Base-by-base conservation (phyloP, 2,797 vertebrate genomes). In the Hydrolagus colliei region DNA sequence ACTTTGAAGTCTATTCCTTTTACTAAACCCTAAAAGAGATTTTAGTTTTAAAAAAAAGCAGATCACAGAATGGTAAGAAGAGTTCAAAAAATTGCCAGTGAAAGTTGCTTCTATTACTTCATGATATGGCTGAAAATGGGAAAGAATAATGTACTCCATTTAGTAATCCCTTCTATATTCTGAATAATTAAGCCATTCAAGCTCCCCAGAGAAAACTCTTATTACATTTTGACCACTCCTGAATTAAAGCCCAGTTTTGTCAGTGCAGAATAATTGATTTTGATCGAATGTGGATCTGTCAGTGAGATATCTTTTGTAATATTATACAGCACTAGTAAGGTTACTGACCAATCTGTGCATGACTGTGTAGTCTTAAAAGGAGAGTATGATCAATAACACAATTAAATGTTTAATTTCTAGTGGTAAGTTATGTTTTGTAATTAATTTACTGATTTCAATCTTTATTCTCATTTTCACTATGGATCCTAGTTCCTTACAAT, bases 171-270 rank as follows among this genome's bases (percentile, higher is more conserved):
- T 35, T 84, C 65, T 84, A 84, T 68, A 71, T 71, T 27, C 71
- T 35, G 65, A 84, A 71, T 84, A 84, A 84, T 84, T 27, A 71
- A 84, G 79, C 71, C 79, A 71, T 63, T 84, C 27, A 71, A 35
- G 27, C 35, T 84, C 79, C 79, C 79, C 10, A 71, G 79, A 84
- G 79, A 84, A 84, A 71, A 32, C 79, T 71, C 18, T 27, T 84
- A 84, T 84, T 84, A 84, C 79, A 84, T 84, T 84, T 84, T 18
- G 63, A 84, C 79, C 79, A 84, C 63, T 71, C 61, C 62, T 84
- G 79, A 67, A 84, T 84, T 84, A 84, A 84, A 84, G 71, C 67
- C 65, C 65, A 84, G 63, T 84, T 84, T 84, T 84, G 65, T 84
- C 71, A 41, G 79, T 84, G 79, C 32, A 84, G 65, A 84, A 71